Evolutionary conservation across 2,797 vertebrate species (phyloP).

Genomic region (Microctenopoma stevenorrisi): DNA sequence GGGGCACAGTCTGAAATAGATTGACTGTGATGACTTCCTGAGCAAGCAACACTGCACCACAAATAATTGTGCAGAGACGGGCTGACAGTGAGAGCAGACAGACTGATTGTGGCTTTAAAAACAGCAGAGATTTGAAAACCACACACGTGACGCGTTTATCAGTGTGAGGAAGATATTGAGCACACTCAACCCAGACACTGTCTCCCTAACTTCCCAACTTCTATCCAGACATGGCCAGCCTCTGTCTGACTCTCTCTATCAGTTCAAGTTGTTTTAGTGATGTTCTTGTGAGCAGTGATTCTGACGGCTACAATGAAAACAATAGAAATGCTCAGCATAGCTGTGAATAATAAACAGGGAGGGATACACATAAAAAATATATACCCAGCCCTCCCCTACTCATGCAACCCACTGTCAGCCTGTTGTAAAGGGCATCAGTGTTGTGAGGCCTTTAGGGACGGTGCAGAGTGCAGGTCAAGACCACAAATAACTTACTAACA

Average conservation of each 20-base stretch:
- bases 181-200: conserved; percentile 11
- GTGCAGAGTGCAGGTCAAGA: too few species aligned
- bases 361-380: too few species aligned
- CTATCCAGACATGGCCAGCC: neutral
- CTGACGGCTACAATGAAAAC: too few species aligned
- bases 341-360: too few species aligned
- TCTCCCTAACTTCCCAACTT: conserved; percentile 5
- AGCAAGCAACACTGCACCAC: conserved; percentile 22
- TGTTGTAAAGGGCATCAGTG: too few species aligned
- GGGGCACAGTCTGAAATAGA: conserved; percentile 18
- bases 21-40: conserved; percentile 44
- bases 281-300: neutral
- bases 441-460: too few species aligned
- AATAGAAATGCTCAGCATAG: too few species aligned
- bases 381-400: too few species aligned
- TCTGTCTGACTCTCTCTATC: conserved; percentile 5
- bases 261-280: neutral
- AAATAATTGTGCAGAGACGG: conserved; percentile 12
- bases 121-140: conserved; percentile 13
- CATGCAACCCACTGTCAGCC: too few species aligned
- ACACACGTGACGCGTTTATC: conserved; percentile 23
- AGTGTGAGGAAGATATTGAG: conserved; percentile 17
- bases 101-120: conserved; percentile 13
- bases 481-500: too few species aligned
- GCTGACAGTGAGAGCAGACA: conserved; percentile 9